Evolutionary conservation across 2,888 invertebrate species (phyloP).

Genomic region (Campoplex nolae): DNA sequence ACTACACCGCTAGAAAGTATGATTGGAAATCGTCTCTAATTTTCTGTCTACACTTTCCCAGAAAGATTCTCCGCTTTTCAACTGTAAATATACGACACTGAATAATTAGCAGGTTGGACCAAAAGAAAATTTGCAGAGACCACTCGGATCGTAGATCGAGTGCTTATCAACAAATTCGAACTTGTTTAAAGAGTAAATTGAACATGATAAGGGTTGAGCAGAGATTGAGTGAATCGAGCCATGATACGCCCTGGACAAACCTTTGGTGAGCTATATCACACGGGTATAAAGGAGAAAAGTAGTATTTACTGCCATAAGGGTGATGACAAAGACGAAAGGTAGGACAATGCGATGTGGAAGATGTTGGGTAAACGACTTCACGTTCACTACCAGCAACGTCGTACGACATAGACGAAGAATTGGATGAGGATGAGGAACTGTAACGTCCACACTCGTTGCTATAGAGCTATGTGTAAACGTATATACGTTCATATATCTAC

Average conservation of each 20-base stretch:
- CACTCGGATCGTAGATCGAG: background rate
- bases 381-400: slow-evolving; percentile 6
- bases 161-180: slow-evolving; percentile 19
- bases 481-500: background rate
- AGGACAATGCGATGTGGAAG: background rate
- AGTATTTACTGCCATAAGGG: slow-evolving; percentile 15
- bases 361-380: slow-evolving; percentile 9
- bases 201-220: background rate
- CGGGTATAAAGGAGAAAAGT: background rate
- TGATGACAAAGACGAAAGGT: slow-evolving; percentile 24
- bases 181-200: background rate
- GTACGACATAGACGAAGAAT: slow-evolving; percentile 18
- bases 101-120: background rate
- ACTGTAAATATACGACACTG: background rate
- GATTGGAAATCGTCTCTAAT: background rate
- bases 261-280: background rate
- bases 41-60: background rate
- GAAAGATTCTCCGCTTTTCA: background rate
- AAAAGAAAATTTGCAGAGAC: background rate
- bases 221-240: slow-evolving; percentile 19
- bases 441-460: slow-evolving; percentile 1
- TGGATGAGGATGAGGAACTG: slow-evolving; percentile 25
- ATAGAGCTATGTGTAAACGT: background rate
- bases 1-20: background rate
- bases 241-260: background rate